Conservation (phyloP, 2,113 vertebrate genomes). For the Pelecanoides urinatrix region DNA sequence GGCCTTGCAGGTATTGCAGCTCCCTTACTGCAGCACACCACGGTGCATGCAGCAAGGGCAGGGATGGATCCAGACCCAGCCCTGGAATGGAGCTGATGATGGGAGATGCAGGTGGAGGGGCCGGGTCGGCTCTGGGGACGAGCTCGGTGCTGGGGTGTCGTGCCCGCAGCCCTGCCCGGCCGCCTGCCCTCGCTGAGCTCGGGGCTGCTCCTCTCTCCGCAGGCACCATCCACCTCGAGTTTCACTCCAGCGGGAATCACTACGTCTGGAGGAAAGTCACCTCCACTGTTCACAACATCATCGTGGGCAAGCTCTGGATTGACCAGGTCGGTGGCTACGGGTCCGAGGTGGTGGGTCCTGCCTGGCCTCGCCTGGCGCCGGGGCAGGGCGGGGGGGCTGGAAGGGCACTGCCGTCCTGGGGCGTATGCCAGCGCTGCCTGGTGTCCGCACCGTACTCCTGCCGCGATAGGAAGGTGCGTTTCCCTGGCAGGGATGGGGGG, state of each 20-base stretch:
- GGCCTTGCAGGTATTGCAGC: background rate
- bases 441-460: rapidly evolving
- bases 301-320: slow-evolving; percentile 98
- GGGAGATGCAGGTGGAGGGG: background rate
- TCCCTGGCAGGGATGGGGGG: background rate
- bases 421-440: too few relatives aligned
- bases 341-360: background rate
- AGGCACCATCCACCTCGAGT: slow-evolving; percentile 96
- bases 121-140: background rate
- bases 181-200: background rate
- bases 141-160: background rate
- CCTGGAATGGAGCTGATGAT: rapidly evolving
- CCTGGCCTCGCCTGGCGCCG: background rate
- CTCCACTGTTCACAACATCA: slow-evolving; percentile 98
- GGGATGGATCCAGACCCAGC: background rate
- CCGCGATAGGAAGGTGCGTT: rapidly evolving
- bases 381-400: background rate
- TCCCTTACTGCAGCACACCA: background rate
- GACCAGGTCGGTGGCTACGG: slow-evolving; percentile 84
- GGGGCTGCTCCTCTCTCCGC: background rate
- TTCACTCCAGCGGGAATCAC: slow-evolving; percentile 92
- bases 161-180: background rate
- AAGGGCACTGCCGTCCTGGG: background rate
- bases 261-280: slow-evolving; percentile 98
- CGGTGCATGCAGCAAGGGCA: background rate